A percentile compares a stretch with the other conserved stretches of the same genome.
Conservation (phyloP, 2,113 vertebrate species). For the Lepisosteus osseus region DNA sequence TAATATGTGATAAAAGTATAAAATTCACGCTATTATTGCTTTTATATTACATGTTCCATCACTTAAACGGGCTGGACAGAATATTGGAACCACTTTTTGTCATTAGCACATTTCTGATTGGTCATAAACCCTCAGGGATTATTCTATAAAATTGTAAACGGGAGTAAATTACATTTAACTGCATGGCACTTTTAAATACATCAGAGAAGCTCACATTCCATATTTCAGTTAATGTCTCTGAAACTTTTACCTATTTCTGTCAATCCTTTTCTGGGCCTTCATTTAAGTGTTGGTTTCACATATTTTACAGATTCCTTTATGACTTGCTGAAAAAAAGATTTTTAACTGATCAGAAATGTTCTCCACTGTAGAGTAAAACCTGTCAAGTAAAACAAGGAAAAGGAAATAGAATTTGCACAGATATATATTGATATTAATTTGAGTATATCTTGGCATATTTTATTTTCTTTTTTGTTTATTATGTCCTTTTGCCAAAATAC, state of each 20-base stretch:
- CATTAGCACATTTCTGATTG: conserved; percentile 75
- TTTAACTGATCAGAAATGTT: no score
- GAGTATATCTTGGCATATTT: no score
- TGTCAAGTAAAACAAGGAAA: no score
- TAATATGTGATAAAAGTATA: conserved; percentile 72
- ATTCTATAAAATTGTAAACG: conserved; percentile 57
- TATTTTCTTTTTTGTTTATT: no score
- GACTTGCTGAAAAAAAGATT: no score
- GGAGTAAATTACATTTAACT: conserved; percentile 63
- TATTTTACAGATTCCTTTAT: no score
- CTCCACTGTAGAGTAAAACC: no score
- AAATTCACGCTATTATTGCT: conserved; percentile 83
- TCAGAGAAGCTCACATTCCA: conserved; percentile 58
- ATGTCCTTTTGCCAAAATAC: no score
- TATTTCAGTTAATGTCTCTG: conserved; percentile 6
- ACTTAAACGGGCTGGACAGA: conserved; percentile 73
- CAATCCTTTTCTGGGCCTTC: not conserved
- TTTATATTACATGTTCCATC: conserved; percentile 76
- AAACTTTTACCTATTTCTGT: not conserved
- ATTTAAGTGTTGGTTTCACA: not conserved
- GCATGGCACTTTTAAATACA: conserved; percentile 71
- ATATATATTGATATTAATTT: no score
- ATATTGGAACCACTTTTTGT: conserved; percentile 75
- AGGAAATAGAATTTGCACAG: no score
- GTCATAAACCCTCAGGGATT: conserved; percentile 65